phyloP scores from a whole-genome alignment of 2,113 vertebrate species.

The Leptobrachium ailaonicum region DNA sequence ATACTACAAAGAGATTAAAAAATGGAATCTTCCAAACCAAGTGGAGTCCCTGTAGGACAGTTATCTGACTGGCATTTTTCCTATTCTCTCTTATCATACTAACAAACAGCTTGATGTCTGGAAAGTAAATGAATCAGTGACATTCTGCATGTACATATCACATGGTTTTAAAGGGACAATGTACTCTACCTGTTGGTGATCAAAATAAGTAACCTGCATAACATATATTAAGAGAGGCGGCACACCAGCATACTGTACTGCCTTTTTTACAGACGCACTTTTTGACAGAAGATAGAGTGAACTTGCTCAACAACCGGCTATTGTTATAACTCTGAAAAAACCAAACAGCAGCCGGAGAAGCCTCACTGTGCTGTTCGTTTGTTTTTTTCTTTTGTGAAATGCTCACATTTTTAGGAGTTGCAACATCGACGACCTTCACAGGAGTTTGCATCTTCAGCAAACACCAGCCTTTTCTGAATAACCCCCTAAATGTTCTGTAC shows the following conservation, averaged over 20 bases:
- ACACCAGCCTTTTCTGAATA: not conserved
- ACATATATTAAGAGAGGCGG: no score
- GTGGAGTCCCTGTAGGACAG: slow-evolving; percentile 6
- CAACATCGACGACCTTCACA: not conserved
- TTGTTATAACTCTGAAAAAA: no score
- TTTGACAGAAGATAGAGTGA: no score
- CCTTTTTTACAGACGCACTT: no score
- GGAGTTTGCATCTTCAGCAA: no score
- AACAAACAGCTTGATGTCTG: slow-evolving; percentile 3
- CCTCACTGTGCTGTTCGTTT: no score
- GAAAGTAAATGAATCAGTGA: slow-evolving; percentile 7
- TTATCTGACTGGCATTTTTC: slow-evolving; percentile 37
- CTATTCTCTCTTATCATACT: slow-evolving; percentile 7
- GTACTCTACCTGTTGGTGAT: not conserved
- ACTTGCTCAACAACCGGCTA: no score
- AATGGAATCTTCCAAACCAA: not conserved
- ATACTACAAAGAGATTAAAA: not conserved
- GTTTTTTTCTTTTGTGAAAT: slow-evolving; percentile 11
- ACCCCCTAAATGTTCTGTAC: not conserved
- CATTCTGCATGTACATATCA: not conserved
- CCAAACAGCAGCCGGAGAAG: no score
- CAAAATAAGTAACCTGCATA: no score
- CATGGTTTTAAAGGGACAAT: not conserved
- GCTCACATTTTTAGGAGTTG: not conserved
- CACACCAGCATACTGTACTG: no score